Evolutionary conservation across 1,140 invertebrate genomes (phyloP).

Genomic region (Babylonia areolata): DNA sequence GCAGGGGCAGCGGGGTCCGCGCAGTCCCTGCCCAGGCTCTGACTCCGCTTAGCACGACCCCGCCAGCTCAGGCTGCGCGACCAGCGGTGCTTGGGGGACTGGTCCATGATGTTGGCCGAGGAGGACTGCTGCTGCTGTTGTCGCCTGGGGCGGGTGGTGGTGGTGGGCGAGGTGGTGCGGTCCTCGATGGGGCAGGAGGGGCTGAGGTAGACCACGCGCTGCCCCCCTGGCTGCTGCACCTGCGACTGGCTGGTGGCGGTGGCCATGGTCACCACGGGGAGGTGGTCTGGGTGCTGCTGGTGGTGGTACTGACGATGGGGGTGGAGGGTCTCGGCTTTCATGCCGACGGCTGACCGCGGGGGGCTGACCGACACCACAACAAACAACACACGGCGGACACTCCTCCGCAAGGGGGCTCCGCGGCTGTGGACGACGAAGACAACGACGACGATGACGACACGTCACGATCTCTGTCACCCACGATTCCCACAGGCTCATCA

Average conservation of each 20-base stretch:
- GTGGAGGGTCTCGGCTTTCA: slow-evolving; percentile 37
- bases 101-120: not conserved
- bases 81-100: slow-evolving; percentile 6
- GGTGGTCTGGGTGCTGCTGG: not conserved
- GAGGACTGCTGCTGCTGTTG: not conserved
- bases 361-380: not conserved
- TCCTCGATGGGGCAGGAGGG: slow-evolving; percentile 31
- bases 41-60: not conserved
- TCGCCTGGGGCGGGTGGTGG: not conserved
- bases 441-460: not conserved
- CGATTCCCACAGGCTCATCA: not conserved
- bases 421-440: not conserved
- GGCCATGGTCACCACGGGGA: not conserved
- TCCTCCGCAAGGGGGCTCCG: not conserved
- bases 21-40: slow-evolving; percentile 22
- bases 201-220: slow-evolving; percentile 30
- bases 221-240: not conserved
- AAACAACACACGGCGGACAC: not conserved
- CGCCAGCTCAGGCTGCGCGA: slow-evolving; percentile 25
- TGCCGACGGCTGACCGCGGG: not conserved
- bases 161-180: not conserved
- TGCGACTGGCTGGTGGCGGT: not conserved
- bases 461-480: not conserved
- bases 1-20: not conserved
- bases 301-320: slow-evolving; percentile 19